phyloP scores from a whole-genome alignment of 2,797 vertebrate species.

The Prionace glauca region DNA sequence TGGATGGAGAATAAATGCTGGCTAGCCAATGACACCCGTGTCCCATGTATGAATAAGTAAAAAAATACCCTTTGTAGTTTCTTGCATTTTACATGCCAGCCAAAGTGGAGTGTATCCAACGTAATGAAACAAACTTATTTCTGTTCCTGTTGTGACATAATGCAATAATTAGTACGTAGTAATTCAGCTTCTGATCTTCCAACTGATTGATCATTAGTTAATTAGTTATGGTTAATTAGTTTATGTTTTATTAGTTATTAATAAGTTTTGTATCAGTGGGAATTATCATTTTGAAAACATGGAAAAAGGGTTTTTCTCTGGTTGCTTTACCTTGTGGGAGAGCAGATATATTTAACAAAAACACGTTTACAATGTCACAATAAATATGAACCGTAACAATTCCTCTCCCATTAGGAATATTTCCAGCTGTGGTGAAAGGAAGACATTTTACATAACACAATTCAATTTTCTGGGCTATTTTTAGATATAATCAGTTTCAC shows the following conservation, averaged over 20 bases:
- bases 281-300: background rate
- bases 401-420: background rate
- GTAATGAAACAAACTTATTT: background rate
- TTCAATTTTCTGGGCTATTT: slow-evolving; percentile 14
- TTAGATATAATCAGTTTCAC: slow-evolving; percentile 28
- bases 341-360: background rate
- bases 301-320: background rate
- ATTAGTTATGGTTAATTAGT: too few species aligned
- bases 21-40: too few species aligned
- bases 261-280: background rate
- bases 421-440: background rate
- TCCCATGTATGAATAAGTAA: too few species aligned
- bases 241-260: too few species aligned
- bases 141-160: background rate
- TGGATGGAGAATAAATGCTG: too few species aligned
- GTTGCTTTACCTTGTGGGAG: background rate
- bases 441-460: background rate
- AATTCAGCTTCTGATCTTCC: background rate
- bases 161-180: background rate
- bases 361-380: background rate
- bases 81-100: background rate
- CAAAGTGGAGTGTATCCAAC: background rate
- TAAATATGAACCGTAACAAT: background rate
- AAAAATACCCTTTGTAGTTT: too few species aligned
- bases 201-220: background rate